phyloP scores from a whole-genome alignment of 2,797 vertebrate species.

The Neostethus bicornis region DNA sequence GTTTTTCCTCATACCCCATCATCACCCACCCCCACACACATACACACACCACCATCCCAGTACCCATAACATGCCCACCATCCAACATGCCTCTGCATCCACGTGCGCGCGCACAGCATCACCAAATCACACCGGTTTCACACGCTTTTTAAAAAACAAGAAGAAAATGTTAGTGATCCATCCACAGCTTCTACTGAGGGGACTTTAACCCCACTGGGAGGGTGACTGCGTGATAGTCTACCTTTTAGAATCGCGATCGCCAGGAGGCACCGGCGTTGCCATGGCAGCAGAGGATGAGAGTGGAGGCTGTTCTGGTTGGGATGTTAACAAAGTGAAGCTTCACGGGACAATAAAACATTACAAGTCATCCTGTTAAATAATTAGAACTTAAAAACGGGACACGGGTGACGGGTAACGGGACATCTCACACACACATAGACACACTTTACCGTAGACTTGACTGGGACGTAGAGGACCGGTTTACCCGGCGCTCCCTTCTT shows the following conservation, averaged over 20 bases:
- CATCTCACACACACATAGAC: slow-evolving; percentile 47
- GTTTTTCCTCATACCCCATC: too few species aligned
- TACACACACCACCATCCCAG: slow-evolving; percentile 26
- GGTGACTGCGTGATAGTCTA: slow-evolving; percentile 58
- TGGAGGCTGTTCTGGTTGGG: slow-evolving; percentile 75
- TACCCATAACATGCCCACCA: slow-evolving; percentile 33
- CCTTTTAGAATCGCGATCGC: slow-evolving; percentile 68
- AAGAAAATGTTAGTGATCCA: slow-evolving; percentile 46
- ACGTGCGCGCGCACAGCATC: slow-evolving; percentile 36
- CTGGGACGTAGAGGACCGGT: slow-evolving; percentile 92
- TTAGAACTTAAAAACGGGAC: slow-evolving; percentile 64
- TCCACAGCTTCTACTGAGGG: slow-evolving; percentile 55
- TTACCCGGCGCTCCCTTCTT: slow-evolving; percentile 83
- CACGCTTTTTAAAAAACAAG: slow-evolving; percentile 29
- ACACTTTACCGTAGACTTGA: slow-evolving; percentile 88
- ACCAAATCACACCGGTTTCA: slow-evolving; percentile 33
- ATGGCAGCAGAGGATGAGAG: slow-evolving; percentile 83
- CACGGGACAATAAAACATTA: slow-evolving; percentile 46
- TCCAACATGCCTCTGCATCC: slow-evolving; percentile 65
- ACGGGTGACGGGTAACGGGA: too few species aligned
- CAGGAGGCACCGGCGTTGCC: slow-evolving; percentile 84
- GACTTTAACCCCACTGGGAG: slow-evolving; percentile 61
- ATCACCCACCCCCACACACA: too few species aligned
- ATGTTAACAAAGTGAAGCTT: slow-evolving; percentile 76
- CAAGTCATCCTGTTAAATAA: slow-evolving; percentile 57